These are phyloP conservation scores for Phyllotreta striolata DNA, from an alignment of 2,888 invertebrate species.

Conservation along the genomic window DNA sequence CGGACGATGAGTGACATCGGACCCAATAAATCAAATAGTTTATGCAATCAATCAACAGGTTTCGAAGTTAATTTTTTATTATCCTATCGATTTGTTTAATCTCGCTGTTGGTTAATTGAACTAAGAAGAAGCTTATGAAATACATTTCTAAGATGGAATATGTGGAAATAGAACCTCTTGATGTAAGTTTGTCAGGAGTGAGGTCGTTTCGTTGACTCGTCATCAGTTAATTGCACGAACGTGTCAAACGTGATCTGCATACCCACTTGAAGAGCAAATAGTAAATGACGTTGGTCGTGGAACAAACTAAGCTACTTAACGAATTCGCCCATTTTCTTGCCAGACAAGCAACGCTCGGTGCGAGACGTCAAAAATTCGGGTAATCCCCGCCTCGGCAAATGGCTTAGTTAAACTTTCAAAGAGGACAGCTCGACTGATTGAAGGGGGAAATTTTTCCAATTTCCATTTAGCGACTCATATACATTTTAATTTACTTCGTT, in stretches of 20 bases:
- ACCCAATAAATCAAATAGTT: too few species aligned
- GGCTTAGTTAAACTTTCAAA: slow-evolving; percentile 25
- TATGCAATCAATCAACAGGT: too few species aligned
- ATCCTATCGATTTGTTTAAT: too few species aligned
- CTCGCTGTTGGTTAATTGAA: too few species aligned
- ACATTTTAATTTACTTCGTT: slow-evolving; percentile 1
- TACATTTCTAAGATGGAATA: too few species aligned
- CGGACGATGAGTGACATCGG: too few species aligned
- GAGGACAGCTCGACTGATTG: slow-evolving; percentile 12
- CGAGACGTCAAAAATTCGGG: slow-evolving; percentile 15
- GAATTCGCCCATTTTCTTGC: slow-evolving; percentile 29
- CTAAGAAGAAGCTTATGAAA: too few species aligned
- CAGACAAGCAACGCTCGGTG: slow-evolving; percentile 8
- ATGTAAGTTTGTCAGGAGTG: too few species aligned
- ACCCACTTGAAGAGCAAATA: slow-evolving; percentile 43
- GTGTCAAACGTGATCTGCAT: slow-evolving; percentile 59
- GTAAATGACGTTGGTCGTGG: slow-evolving; percentile 38
- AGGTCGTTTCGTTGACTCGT: slow-evolving; percentile 35
- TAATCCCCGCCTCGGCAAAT: slow-evolving; percentile 18
- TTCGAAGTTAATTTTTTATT: too few species aligned
- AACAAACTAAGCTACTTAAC: slow-evolving; percentile 55
- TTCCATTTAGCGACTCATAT: not conserved
- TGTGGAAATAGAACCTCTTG: too few species aligned
- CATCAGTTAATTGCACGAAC: slow-evolving; percentile 56
- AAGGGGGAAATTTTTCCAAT: slow-evolving; percentile 10